These are phyloP conservation scores for Thomomys bottae DNA, from an alignment of 2,113 vertebrate genomes.

Conservation along the genomic window DNA sequence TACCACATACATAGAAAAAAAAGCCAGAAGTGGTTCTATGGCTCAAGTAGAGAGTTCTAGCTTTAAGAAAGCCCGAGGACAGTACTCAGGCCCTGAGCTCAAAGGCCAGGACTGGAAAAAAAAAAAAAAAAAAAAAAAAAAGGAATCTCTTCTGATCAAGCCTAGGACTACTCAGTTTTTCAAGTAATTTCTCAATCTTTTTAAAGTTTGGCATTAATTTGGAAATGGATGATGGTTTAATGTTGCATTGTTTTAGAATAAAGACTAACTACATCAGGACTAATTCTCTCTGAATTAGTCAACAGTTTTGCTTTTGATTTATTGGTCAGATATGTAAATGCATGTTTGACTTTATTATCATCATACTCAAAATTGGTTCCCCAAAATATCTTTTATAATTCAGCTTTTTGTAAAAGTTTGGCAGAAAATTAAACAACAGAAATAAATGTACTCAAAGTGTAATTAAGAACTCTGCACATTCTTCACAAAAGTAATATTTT, in stretches of 20 bases:
- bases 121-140: background rate
- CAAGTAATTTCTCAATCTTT: too few species aligned
- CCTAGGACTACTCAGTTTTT: background rate
- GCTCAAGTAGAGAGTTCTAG: too few species aligned
- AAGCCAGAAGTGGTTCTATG: too few species aligned
- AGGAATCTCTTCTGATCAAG: background rate
- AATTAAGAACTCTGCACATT: background rate
- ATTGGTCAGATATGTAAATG: background rate
- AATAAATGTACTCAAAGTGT: background rate
- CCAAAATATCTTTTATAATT: background rate
- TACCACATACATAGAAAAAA: too few species aligned
- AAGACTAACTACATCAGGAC: background rate
- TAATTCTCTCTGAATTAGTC: background rate
- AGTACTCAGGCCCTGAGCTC: too few species aligned
- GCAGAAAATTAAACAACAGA: background rate
- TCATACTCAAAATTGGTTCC: background rate
- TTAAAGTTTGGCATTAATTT: background rate
- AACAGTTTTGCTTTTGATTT: background rate
- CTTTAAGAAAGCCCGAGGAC: too few species aligned
- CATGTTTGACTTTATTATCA: slow-evolving; percentile 20
- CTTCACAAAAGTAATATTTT: background rate
- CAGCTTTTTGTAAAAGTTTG: background rate
- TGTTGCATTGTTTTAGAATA: background rate
- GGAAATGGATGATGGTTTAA: background rate
- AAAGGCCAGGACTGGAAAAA: too few species aligned